Conservation (phyloP, 2,113 vertebrate species). For the Macrotis lagotis region DNA sequence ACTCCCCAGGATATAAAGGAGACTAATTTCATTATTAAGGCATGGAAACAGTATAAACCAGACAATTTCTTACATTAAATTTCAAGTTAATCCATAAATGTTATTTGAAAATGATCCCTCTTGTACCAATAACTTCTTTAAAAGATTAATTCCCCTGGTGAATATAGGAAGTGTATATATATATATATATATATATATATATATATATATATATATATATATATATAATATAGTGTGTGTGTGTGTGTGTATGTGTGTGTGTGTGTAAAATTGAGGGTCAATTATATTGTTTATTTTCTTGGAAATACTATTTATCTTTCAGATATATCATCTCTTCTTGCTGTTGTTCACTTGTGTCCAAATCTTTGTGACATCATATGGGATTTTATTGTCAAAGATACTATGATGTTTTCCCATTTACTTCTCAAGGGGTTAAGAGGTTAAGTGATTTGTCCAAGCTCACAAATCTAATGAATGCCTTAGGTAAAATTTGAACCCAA, state of each 20-base stretch:
- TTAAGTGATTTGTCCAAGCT: no score
- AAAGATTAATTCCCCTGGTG: constrained; percentile 46
- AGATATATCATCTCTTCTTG: background rate
- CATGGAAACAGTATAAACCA: constrained; percentile 33
- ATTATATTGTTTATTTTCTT: constrained; percentile 50
- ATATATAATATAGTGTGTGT: no score
- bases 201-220: no score
- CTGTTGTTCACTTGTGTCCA: no score
- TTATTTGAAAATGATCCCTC: constrained; percentile 42
- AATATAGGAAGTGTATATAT: constrained; percentile 66
- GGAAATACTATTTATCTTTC: constrained; percentile 40
- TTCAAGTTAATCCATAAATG: constrained; percentile 45
- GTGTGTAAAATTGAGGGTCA: constrained; percentile 41
- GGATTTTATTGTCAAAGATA: no score
- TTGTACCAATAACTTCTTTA: constrained; percentile 10
- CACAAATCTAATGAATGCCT: no score
- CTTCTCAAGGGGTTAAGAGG: no score
- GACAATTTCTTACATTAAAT: constrained; percentile 44
- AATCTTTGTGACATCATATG: no score
- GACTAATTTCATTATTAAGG: constrained; percentile 37
- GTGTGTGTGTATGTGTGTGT: no score
- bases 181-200: no score
- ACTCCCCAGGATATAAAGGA: constrained; percentile 8
- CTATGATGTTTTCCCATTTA: no score
- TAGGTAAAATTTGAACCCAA: no score